Percentiles rank a stretch among this genome's conserved stretches.
Conservation (phyloP, 2,113 vertebrate genomes). For the Pontoporia blainvillei region DNA sequence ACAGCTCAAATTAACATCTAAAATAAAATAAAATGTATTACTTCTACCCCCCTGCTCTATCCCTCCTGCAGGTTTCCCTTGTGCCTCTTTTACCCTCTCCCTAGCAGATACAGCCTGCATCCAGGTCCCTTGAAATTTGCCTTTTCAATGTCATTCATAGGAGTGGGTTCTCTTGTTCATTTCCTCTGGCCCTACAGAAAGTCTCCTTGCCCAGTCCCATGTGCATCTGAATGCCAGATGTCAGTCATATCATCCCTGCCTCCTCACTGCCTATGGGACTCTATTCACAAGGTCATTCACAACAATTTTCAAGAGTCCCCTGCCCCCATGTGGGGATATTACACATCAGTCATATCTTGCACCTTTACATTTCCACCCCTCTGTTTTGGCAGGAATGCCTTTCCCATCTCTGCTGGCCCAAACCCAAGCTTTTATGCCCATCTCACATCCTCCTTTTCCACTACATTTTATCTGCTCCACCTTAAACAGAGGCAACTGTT, state of each 20-base stretch:
- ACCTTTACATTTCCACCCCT: background rate
- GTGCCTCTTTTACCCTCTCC: background rate
- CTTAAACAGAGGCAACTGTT: background rate
- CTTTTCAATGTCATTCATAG: background rate
- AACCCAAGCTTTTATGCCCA: background rate
- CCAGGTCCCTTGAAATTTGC: background rate
- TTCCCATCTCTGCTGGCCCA: background rate
- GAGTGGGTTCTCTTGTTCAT: background rate
- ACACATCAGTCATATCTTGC: background rate
- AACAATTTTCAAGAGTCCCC: background rate
- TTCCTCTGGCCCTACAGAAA: background rate
- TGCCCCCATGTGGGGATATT: background rate
- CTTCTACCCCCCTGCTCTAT: background rate
- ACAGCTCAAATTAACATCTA: background rate
- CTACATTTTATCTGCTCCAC: background rate
- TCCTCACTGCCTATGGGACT: background rate
- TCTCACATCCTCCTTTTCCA: background rate
- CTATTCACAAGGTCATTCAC: background rate
- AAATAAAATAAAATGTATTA: constrained; percentile 31
- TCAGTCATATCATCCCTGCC: background rate
- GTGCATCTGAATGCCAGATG: background rate
- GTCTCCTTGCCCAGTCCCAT: background rate
- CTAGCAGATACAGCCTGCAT: background rate
- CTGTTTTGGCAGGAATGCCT: background rate
- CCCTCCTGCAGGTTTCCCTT: background rate